phyloP scores from a whole-genome alignment of 1,140 invertebrate species.

The Drosophila triauraria region DNA sequence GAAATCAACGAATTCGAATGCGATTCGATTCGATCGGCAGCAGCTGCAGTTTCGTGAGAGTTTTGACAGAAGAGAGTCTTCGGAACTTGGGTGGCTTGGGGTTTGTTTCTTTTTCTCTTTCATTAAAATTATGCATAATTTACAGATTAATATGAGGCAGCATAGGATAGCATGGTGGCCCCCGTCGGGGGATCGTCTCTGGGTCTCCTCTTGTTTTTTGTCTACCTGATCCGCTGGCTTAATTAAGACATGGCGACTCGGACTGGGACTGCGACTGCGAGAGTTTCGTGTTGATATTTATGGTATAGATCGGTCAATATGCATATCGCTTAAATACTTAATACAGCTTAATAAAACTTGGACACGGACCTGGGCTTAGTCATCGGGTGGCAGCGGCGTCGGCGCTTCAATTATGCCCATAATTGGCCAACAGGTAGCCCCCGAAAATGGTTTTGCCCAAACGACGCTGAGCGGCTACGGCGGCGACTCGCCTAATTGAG shows the following conservation, averaged over 20 bases:
- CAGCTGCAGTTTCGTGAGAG: slow-evolving; percentile 51
- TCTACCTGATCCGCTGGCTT: slow-evolving; percentile 51
- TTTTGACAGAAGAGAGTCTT: slow-evolving; percentile 43
- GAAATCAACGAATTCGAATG: slow-evolving; percentile 50
- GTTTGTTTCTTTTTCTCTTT: slow-evolving; percentile 20
- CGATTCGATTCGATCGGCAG: slow-evolving; percentile 30
- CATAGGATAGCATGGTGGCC: slow-evolving; percentile 46
- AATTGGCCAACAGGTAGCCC: slow-evolving; percentile 80
- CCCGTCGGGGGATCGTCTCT: slow-evolving; percentile 15
- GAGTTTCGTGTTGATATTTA: slow-evolving; percentile 77
- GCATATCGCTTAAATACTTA: slow-evolving; percentile 72
- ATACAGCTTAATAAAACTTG: slow-evolving; percentile 65
- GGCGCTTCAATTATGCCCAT: slow-evolving; percentile 82
- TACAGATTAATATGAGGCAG: slow-evolving; percentile 69
- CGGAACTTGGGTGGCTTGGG: slow-evolving; percentile 58
- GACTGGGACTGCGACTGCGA: background rate
- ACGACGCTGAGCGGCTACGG: too few species aligned
- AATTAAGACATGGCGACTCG: slow-evolving; percentile 32
- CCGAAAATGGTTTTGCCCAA: slow-evolving; percentile 59
- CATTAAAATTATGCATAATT: slow-evolving; percentile 81
- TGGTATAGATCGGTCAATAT: slow-evolving; percentile 77
- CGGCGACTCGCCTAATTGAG: slow-evolving; percentile 35
- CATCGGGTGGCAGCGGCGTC: slow-evolving; percentile 29
- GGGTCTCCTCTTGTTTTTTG: background rate
- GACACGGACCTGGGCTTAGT: slow-evolving; percentile 30